phyloP scores from a whole-genome alignment of 1,140 invertebrate species.

The Pachypeltis micranthus region DNA sequence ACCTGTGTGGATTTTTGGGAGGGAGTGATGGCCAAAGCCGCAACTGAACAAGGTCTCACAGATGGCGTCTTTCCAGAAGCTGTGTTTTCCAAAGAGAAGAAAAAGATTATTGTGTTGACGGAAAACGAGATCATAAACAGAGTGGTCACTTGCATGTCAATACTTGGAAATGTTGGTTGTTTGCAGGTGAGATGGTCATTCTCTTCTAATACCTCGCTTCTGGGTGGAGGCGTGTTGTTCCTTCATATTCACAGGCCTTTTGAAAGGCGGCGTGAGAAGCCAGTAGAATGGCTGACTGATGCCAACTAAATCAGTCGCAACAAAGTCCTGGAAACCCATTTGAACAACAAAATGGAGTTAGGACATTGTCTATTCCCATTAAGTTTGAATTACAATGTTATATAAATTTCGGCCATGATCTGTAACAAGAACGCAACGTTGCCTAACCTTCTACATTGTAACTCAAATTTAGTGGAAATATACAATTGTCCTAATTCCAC shows the following conservation, averaged over 20 bases:
- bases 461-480: no score
- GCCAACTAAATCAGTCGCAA: background rate
- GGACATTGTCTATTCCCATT: no score
- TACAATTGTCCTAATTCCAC: no score
- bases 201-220: background rate
- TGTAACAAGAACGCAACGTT: no score
- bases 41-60: constrained; percentile 63
- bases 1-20: constrained; percentile 58
- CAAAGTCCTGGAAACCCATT: background rate
- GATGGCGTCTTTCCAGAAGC: constrained; percentile 61
- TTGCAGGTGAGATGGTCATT: constrained; percentile 38
- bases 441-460: no score
- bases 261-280: background rate
- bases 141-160: constrained; percentile 49
- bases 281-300: background rate
- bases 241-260: background rate
- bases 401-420: no score
- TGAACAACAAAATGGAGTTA: no score
- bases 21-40: constrained; percentile 46
- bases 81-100: constrained; percentile 61
- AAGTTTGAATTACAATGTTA: no score
- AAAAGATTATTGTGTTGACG: constrained; percentile 60
- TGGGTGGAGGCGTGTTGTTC: background rate
- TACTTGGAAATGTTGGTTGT: constrained; percentile 50
- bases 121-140: constrained; percentile 51